Base-by-base conservation (phyloP, 2,113 vertebrate species). In the Romanogobio albipinnatus region DNA sequence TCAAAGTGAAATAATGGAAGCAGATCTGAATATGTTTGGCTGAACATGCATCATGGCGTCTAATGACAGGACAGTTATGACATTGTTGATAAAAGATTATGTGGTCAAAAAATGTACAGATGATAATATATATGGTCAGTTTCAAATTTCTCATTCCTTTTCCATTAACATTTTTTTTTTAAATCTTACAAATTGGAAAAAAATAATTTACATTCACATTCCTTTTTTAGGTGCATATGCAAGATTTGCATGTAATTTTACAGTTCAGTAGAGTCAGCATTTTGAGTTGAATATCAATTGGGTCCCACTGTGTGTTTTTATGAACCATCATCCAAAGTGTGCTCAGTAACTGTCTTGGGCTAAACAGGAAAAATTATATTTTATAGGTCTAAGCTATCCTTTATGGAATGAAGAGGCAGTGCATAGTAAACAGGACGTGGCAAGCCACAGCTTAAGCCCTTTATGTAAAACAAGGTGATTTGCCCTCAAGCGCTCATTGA, bases 401-500 rank as follows among this genome's bases (percentile, higher is more conserved):
- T 78, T 61, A 61, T 39, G 8, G 5, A 77, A 24, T 17, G 13
- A 15, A 47, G 36, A 79, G 39, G 58, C 3, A 19, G 39, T 47
- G 39, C 39, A 26, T 62, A 10, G 8, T 45, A 47, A 62, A 26
- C 36, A 84, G 81, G 9, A 76, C 74, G 71, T 82, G 86, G 86
- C 87, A 81, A 51, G 83, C 87, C 70, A 75, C 10, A 43, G 17
- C 76, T 77, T 36, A 76, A 59, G 19, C 36, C 68, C 45, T 64
- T 53, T 64, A 78, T 62, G 39, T 68, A 70, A 77, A 84, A 59
- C 53, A 58, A 58, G 17, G 36, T 14, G 22, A 4, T 79, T 59
- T 59, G 19, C 19, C 5, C 33, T 36, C 58, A 4, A 62, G 58
- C 58, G 24, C 58, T 24, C 47, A 56, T n/a, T 26, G 78, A 74